Percentiles rank a stretch among this genome's conserved stretches.
Evolutionary conservation across 35 echinoderm and acorn worm genomes (phyloP).

Genomic region (Nesometra sesokonis): DNA sequence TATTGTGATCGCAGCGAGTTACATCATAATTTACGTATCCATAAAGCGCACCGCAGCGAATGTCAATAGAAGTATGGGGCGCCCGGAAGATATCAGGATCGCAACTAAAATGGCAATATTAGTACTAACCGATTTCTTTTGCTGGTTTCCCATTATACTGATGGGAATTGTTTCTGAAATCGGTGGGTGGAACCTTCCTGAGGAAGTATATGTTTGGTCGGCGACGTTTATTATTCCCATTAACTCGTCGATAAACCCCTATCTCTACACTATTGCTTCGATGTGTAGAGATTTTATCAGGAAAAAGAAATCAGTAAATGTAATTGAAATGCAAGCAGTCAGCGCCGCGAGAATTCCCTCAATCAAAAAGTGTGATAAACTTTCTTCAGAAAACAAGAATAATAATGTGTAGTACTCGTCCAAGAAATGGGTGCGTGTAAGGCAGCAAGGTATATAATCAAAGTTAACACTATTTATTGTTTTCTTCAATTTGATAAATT

Average conservation of each 20-base stretch:
- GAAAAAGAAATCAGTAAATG: too few relatives aligned
- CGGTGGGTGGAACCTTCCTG: neutral
- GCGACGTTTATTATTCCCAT: neutral
- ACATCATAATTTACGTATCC: constrained; percentile 23
- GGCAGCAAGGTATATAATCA: too few relatives aligned
- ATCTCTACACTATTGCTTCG: neutral
- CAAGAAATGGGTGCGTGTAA: too few relatives aligned
- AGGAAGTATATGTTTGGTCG: neutral
- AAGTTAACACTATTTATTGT: too few relatives aligned
- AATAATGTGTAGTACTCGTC: too few relatives aligned
- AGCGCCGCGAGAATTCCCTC: too few relatives aligned
- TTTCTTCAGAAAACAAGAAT: too few relatives aligned
- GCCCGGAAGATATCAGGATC: too few relatives aligned
- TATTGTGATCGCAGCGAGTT: constrained; percentile 24
- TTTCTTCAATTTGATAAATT: too few relatives aligned
- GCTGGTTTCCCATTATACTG: neutral
- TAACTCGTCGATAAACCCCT: neutral
- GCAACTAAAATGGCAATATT: neutral
- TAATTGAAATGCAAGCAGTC: too few relatives aligned
- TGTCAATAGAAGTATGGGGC: neutral
- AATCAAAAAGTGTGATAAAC: too few relatives aligned
- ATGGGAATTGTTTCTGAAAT: neutral
- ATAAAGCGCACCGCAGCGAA: constrained; percentile 20
- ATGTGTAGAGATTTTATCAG: too few relatives aligned
- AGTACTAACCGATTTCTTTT: neutral